phyloP scores from a whole-genome alignment of 2,113 vertebrate species.

The Morone saxatilis region DNA sequence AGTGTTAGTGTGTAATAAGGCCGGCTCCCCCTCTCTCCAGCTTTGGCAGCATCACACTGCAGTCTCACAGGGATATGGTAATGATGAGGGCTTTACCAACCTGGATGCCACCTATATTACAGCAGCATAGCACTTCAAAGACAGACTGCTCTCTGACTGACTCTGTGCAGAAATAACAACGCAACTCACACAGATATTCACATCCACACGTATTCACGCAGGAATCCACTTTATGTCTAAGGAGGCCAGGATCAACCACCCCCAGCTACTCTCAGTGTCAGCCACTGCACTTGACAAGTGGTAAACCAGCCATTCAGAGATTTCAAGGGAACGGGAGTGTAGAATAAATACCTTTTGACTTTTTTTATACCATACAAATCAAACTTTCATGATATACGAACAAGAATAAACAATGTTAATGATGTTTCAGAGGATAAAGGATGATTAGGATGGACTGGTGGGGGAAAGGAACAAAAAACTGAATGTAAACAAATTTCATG shows the following conservation, averaged over 20 bases:
- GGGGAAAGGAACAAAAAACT: not conserved
- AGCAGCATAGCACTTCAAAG: constrained; percentile 77
- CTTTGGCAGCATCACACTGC: constrained; percentile 74
- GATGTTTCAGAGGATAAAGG: not conserved
- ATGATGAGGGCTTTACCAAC: constrained; percentile 75
- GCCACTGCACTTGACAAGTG: constrained; percentile 9
- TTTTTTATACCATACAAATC: not conserved
- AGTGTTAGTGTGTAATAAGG: constrained; percentile 50
- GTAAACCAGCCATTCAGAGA: constrained; percentile 24
- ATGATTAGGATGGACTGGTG: not conserved
- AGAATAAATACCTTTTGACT: not conserved
- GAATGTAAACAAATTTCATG: not conserved
- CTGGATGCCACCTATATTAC: constrained; percentile 69
- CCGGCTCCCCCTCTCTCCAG: constrained; percentile 11
- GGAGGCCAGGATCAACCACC: constrained; percentile 32
- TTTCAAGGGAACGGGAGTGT: not conserved
- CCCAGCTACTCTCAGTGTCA: constrained; percentile 11
- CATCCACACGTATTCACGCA: constrained; percentile 22
- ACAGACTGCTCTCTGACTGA: constrained; percentile 68
- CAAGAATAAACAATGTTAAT: not conserved
- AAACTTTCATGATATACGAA: not conserved
- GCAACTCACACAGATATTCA: constrained; percentile 26
- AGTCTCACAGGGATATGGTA: constrained; percentile 73
- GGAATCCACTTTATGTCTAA: constrained; percentile 14
- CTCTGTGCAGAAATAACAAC: constrained; percentile 67